Conservation (phyloP, 53 echinoderm and acorn worm species). For the Echinometra lucunter region DNA sequence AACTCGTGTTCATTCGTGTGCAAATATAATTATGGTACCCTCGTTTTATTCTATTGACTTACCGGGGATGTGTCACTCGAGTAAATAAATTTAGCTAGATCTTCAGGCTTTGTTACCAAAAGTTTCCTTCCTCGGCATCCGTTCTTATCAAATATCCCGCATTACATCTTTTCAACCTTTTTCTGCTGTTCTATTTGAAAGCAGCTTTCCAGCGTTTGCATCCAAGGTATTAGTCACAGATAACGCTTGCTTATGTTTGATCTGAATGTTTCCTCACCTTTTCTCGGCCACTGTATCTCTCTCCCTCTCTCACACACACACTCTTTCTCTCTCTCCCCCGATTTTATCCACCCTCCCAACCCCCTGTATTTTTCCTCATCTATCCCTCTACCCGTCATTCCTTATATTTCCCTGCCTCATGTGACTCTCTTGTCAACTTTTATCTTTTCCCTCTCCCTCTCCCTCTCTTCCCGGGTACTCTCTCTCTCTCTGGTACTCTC, state of each 20-base stretch:
- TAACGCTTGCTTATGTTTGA: not conserved
- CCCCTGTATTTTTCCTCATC: no score
- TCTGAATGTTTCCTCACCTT: not conserved
- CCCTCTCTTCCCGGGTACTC: no score
- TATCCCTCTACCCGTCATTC: no score
- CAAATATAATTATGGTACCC: not conserved
- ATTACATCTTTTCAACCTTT: not conserved
- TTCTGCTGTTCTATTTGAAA: not conserved
- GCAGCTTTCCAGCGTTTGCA: not conserved
- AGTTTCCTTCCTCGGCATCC: not conserved
- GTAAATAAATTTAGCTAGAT: conserved; percentile 27
- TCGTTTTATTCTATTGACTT: not conserved
- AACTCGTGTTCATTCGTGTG: conserved; percentile 11
- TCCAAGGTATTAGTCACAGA: not conserved
- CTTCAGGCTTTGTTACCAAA: not conserved
- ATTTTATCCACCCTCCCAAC: not conserved
- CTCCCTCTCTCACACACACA: not conserved
- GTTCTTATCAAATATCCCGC: not conserved
- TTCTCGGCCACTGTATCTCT: not conserved
- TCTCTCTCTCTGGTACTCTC: no score
- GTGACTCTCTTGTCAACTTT: no score
- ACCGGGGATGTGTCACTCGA: conserved; percentile 22
- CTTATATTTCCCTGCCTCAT: no score
- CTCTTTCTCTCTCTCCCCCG: no score
- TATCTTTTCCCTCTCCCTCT: no score